phyloP scores from a whole-genome alignment of 2,113 vertebrate genomes.

The Limnothrissa miodon region DNA sequence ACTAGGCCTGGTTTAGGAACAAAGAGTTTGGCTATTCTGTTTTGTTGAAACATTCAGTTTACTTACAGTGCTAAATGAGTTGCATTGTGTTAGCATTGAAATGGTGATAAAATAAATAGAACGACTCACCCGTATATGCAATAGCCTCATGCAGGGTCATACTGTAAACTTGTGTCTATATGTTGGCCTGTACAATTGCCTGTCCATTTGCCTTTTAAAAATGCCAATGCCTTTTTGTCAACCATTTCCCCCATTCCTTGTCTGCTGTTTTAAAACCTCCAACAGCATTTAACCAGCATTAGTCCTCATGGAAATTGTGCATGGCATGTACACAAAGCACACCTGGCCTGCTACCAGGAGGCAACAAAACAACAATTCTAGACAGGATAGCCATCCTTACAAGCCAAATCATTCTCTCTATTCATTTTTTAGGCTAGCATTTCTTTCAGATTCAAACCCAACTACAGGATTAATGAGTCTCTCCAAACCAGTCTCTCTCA shows the following conservation, averaged over 20 bases:
- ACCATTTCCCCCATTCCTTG: not conserved
- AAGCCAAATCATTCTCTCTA: not conserved
- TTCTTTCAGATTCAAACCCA: not conserved
- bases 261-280: not conserved
- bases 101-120: too few relatives aligned
- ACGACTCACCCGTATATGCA: too few relatives aligned
- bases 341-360: not conserved
- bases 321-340: not conserved
- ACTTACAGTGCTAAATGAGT: too few relatives aligned
- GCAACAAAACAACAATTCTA: not conserved
- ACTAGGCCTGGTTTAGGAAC: too few relatives aligned
- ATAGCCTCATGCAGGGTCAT: too few relatives aligned
- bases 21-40: too few relatives aligned
- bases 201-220: not conserved
- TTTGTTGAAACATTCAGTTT: too few relatives aligned
- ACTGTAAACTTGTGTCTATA: too few relatives aligned
- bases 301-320: not conserved
- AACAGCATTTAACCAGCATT: not conserved
- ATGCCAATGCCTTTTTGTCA: not conserved
- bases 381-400: not conserved
- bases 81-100: too few relatives aligned
- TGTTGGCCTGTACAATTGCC: too few relatives aligned
- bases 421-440: not conserved
- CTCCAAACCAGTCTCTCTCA: constrained; percentile 5
- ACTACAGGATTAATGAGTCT: not conserved